Conservation (phyloP, 2,888 invertebrate species). For the Oasisia sp. region DNA sequence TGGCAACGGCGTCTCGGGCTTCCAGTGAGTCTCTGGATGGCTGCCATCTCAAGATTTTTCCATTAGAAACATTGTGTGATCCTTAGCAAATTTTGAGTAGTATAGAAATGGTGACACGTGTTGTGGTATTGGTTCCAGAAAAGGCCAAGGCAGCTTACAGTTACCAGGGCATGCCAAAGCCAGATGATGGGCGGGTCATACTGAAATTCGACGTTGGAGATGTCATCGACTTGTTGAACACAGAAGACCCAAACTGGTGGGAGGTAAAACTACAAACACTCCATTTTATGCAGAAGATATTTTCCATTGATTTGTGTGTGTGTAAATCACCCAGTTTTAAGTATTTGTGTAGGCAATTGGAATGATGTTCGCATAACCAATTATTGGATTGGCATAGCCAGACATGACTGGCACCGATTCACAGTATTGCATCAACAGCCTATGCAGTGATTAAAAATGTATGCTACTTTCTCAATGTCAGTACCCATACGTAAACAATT, state of each 20-base stretch:
- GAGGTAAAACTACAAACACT: conserved; percentile 49
- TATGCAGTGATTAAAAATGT: too few relatives aligned
- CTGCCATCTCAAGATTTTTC: too few relatives aligned
- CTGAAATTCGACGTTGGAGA: conserved; percentile 55
- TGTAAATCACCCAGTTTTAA: not conserved
- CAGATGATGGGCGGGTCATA: conserved; percentile 45
- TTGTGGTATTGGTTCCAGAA: not conserved
- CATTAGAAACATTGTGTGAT: too few relatives aligned
- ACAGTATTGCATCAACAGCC: too few relatives aligned
- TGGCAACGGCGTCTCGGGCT: too few relatives aligned
- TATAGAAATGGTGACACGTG: too few relatives aligned
- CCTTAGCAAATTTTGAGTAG: too few relatives aligned
- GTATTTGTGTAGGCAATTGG: not conserved
- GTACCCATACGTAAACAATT: too few relatives aligned
- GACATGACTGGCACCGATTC: too few relatives aligned
- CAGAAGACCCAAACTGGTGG: conserved; percentile 61
- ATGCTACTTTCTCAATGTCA: too few relatives aligned
- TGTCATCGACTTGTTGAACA: conserved; percentile 58
- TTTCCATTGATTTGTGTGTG: not conserved
- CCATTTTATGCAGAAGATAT: not conserved
- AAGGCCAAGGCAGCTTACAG: conserved; percentile 38
- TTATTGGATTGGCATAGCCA: too few relatives aligned
- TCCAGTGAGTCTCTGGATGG: too few relatives aligned
- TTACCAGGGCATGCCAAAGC: conserved; percentile 44
- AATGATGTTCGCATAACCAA: not conserved